These are phyloP conservation scores for Myopa testacea DNA, from an alignment of 2,888 invertebrate genomes.

Conservation along the genomic window DNA sequence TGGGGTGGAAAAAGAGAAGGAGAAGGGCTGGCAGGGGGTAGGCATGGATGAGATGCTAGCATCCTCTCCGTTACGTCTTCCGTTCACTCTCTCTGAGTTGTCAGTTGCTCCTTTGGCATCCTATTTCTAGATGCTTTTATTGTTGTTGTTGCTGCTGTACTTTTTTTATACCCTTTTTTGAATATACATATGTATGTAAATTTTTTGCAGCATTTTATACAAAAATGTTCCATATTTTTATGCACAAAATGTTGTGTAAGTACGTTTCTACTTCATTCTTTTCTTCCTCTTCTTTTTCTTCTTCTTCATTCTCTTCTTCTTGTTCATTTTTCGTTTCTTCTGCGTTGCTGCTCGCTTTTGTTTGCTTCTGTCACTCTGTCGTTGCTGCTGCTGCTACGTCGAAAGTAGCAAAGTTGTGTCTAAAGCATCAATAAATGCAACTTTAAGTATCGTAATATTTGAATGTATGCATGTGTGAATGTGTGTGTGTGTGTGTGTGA, in stretches of 20 bases:
- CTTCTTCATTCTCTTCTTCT: not conserved
- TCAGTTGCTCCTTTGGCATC: conserved; percentile 17
- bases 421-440: conserved; percentile 13
- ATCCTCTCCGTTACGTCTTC: not conserved
- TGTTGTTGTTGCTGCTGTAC: too few relatives aligned
- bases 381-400: not conserved
- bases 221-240: not conserved
- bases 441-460: conserved; percentile 15
- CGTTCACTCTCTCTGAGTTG: not conserved
- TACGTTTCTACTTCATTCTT: not conserved
- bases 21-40: not conserved
- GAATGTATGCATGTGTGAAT: not conserved
- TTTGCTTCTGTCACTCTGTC: not conserved
- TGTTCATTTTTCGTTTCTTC: not conserved
- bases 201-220: conserved; percentile 9
- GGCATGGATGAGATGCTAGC: not conserved
- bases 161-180: too few relatives aligned
- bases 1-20: not conserved
- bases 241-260: not conserved
- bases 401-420: conserved; percentile 4
- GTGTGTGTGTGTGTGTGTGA: not conserved
- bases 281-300: not conserved
- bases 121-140: not conserved
- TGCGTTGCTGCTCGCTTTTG: not conserved
- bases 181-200: not conserved